phyloP scores from a whole-genome alignment of 2,113 vertebrate species.

The Misgurnus anguillicaudatus region DNA sequence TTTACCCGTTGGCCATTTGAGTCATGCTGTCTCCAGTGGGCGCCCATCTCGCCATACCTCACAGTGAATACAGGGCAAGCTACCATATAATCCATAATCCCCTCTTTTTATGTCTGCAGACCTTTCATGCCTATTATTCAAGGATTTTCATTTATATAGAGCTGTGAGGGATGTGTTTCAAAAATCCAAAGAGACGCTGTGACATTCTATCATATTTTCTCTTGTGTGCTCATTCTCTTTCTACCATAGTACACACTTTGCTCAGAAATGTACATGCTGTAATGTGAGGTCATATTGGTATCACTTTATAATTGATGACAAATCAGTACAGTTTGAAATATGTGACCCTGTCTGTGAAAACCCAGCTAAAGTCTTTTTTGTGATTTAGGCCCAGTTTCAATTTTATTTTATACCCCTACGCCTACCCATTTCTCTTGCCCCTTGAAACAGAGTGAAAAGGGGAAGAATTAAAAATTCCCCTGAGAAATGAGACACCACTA shows the following conservation, averaged over 20 bases:
- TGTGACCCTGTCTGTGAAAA: too few species aligned
- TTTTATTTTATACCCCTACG: too few species aligned
- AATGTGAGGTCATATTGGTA: too few species aligned
- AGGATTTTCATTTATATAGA: background rate
- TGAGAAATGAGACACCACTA: too few species aligned
- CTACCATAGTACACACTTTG: background rate
- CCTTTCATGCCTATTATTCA: background rate
- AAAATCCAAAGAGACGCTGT: background rate
- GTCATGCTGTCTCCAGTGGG: background rate
- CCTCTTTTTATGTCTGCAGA: background rate
- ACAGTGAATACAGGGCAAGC: background rate
- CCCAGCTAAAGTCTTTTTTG: too few species aligned
- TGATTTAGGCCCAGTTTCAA: too few species aligned
- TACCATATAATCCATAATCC: conserved; percentile 12
- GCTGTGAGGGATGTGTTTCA: background rate
- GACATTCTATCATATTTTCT: conserved; percentile 6
- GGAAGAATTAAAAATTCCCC: too few species aligned
- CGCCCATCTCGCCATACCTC: conserved; percentile 8
- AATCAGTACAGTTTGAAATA: too few species aligned
- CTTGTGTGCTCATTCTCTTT: conserved; percentile 11
- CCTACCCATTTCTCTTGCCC: too few species aligned
- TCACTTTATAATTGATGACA: too few species aligned
- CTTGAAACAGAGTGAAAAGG: too few species aligned
- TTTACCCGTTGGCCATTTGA: background rate
- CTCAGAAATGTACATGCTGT: background rate